Evolutionary conservation across 2,888 invertebrate genomes (phyloP), one percentile per base, ranked within the genome.

Genomic region (Pilophorus perplexus): DNA sequence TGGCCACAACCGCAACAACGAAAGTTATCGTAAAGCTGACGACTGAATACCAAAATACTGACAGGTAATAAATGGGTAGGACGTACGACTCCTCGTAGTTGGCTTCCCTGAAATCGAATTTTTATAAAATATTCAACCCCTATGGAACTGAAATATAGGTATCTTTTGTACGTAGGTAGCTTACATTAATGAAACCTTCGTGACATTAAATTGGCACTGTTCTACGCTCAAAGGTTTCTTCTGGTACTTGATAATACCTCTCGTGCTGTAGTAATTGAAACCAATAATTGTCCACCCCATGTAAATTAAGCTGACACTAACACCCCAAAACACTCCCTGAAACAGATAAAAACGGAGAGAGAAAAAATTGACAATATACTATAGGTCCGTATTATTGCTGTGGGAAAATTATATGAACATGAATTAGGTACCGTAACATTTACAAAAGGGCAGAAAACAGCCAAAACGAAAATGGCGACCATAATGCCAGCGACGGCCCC

Each of bases 401-500:
- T n/a, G 14, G 12, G 18, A 2, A 3, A 3, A 3, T 16, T 46
- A 20, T 16, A 10, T 46, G 4, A 16, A 12, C 2, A 14, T 46
- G 18, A 46, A 12, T 23, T 12, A 57, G 54, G 50, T 67, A 71
- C 71, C 55, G 66, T 66, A 28, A 82, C 79, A 71, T 84, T 86
- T 0, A 83, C 83, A 72, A 82, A 83, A 0, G 87, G 85, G 69
- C 84, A 82, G 18, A 88, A 79, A 72, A 88, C 83, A 2, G 88
- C 88, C 22, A 88, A 74, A 0, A 83, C 80, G 73, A 88, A 88
- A 2, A 87, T 76, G 0, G 87, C 88, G 1, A 88, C 77, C 3
- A 85, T 76, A 0, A 88, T 85, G 3, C 88, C 87, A 12, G 83
- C 82, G 0, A 84, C 82, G 0, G 86, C 79, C 0, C 85, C 85